Base-by-base conservation (phyloP, 1,140 invertebrate species). In the Drosophila pectinifera region DNA sequence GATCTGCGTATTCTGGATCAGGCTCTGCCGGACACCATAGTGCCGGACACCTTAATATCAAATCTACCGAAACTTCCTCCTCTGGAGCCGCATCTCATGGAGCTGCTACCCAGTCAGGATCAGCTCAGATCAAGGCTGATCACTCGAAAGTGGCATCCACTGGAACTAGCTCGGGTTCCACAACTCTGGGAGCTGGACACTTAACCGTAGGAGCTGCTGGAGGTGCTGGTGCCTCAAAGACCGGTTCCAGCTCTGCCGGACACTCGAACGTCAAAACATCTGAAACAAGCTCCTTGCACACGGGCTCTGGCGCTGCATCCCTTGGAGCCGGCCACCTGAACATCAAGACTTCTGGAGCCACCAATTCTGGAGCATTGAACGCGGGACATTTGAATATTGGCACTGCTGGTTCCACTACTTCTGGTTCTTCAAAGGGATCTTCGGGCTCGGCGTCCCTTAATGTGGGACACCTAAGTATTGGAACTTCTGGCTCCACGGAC, bases 381-480 rank as follows among this genome's bases (percentile, higher is more conserved):
- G 14, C 31, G 2, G 41, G 16, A 31, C 38, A 56, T 4, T 20
- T 56, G 16, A 61, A 34, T 24, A 61, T 61, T 38, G 58, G 54
- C 4, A 24, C 26, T 18, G 31, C 39, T 18, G 59, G 38, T 18
- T 58, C 43, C 4, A 7, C 26, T 7, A 39, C 24, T 5, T 54
- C 22, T 20, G 49, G 36, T 16, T 62, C 58, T 13, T 63, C 54
- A 0, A 57, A 34, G 18, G 53, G n/a, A 43, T 57, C 61, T 31
- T 57, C 38, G 1, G 51, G 59, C 7, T 63, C 59, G 8, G 26
- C 49, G 2, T 56, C 59, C 0, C 18, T 63, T 3, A 39, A 14
- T 18, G 16, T 43, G 7, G 62, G 57, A 14, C 28, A 61, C 18
- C 28, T 56, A 3, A 38, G 6, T 24, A 38, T 61, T n/a, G 49